Evolutionary conservation across 2,888 invertebrate species (phyloP).

Genomic region (Arrhopalites spinosus): DNA sequence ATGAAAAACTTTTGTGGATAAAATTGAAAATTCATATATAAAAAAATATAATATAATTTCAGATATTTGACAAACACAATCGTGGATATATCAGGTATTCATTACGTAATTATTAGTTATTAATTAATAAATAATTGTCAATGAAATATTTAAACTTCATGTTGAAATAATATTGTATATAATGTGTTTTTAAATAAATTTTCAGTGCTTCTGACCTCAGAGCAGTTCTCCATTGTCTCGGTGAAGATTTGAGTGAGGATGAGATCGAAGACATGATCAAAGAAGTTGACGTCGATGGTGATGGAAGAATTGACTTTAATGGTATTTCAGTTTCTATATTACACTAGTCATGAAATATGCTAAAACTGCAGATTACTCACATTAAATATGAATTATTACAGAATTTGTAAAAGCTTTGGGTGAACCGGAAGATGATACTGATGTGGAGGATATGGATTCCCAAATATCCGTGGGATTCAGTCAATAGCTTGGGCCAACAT

Average conservation of each 20-base stretch:
- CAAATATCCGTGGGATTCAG: slow-evolving; percentile 22
- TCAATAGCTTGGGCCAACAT: slow-evolving; percentile 1
- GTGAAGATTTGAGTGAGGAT: slow-evolving; percentile 86
- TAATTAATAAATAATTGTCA: too few species aligned
- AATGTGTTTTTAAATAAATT: too few species aligned
- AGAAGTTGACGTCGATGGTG: slow-evolving; percentile 92
- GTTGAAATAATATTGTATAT: too few species aligned
- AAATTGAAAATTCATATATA: too few species aligned
- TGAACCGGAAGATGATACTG: slow-evolving; percentile 73
- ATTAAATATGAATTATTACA: slow-evolving; percentile 58
- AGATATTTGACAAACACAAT: slow-evolving; percentile 85
- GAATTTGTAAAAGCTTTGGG: slow-evolving; percentile 84
- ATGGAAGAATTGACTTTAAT: slow-evolving; percentile 90
- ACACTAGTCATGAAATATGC: too few species aligned
- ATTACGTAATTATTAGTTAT: too few species aligned
- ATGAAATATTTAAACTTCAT: too few species aligned
- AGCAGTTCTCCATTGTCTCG: slow-evolving; percentile 80
- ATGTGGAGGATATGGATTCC: slow-evolving; percentile 69
- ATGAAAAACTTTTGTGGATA: too few species aligned
- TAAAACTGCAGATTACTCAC: neutral
- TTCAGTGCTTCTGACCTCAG: slow-evolving; percentile 80
- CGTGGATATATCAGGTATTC: slow-evolving; percentile 79
- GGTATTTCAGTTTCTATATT: slow-evolving; percentile 66
- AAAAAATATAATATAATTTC: neutral
- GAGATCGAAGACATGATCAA: slow-evolving; percentile 97